A percentile compares a stretch with the other conserved stretches of the same genome.
Evolutionary conservation across 2,113 vertebrate species (phyloP).

Genomic region (Ceuthmochares aereus): DNA sequence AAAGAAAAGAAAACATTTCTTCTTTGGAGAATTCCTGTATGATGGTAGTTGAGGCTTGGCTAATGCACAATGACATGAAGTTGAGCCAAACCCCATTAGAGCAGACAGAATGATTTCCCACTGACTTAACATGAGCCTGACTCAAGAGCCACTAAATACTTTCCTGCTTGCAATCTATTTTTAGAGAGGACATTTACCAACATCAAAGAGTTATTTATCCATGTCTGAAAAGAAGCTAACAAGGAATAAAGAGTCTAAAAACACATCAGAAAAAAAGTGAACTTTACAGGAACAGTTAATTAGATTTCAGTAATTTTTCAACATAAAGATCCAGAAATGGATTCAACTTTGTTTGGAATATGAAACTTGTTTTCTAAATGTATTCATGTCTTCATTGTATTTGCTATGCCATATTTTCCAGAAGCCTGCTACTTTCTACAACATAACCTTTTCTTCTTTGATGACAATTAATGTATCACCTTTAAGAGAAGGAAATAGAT

Average conservation of each 20-base stretch:
- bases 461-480: not conserved
- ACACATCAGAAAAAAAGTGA: not conserved
- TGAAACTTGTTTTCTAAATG: not conserved
- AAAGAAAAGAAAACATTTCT: not conserved
- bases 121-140: conserved; percentile 16
- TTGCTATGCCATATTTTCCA: not conserved
- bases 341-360: not conserved
- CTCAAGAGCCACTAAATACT: conserved; percentile 10
- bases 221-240: not conserved
- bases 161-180: conserved; percentile 12
- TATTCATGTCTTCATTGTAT: not conserved
- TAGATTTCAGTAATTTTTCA: not conserved
- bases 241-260: not conserved
- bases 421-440: not conserved
- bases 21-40: not conserved
- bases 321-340: not conserved
- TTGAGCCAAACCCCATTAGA: conserved; percentile 1
- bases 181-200: conserved; percentile 21
- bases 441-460: not conserved
- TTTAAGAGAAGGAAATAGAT: not conserved
- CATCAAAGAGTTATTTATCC: not conserved
- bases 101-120: conserved; percentile 45
- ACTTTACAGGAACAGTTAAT: not conserved
- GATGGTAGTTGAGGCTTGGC: conserved; percentile 21
- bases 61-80: not conserved